Evolutionary conservation across 2,888 invertebrate genomes (phyloP), one percentile per base, ranked within the genome.

Genomic region (Sinelater perroti): DNA sequence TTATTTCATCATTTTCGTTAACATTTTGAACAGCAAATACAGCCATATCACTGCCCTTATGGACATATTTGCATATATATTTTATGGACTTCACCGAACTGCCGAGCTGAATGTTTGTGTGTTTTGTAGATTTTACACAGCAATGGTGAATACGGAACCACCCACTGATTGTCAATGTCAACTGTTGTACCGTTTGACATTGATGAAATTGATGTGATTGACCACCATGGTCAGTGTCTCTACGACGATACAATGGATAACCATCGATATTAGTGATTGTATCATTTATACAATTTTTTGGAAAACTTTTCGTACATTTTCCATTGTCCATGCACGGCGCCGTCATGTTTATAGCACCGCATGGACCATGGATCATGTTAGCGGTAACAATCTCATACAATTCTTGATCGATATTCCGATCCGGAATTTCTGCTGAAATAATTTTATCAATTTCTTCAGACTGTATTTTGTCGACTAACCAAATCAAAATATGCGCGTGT

Each of bases 61-160:
- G 63, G 2, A 69, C 75, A 68, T 79, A 79, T 64, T 78, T 77
- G 61, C 74, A 75, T 57, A 79, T 69, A 53, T 77, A 77, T 67
- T 77, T 77, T 11, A 77, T 75, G 0, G 70, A 67, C 57, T 77
- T 76, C 0, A 80, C 74, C 0, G 76, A 78, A 65, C 67, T 71
- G 56, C 78, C 80, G 40, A 42, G 63, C 53, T 78, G 70, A 21
- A 74, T 71, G 56, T 74, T 75, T 17, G 51, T 75, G 74, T 1
- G 70, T 66, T 24, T 75, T 62, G 28, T 57, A 70, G 10, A 60
- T 64, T 55, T 64, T 64, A 2, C 56, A 65, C 10, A 70, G 36
- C 14, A 69, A 16, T 16, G 74, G 74, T 6, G 65, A 71, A n/a
- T n/a, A n/a, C n/a, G n/a, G n/a, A n/a, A n/a, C n/a, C n/a, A n/a